These are phyloP conservation scores for Rhadinocentrus ornatus DNA, from an alignment of 2,797 vertebrate genomes.

Conservation along the genomic window DNA sequence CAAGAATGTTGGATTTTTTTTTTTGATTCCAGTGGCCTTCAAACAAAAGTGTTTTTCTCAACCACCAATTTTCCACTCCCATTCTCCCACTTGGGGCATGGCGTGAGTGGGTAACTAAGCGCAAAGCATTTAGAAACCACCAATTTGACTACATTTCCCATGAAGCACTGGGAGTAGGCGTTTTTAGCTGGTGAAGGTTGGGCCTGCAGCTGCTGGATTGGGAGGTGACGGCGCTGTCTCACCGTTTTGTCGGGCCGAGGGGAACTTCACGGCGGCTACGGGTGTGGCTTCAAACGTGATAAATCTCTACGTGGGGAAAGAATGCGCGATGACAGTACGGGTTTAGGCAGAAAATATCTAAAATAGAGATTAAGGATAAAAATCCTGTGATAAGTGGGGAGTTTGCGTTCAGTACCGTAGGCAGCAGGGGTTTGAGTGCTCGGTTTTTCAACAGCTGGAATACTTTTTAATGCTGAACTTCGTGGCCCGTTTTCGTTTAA, in stretches of 20 bases:
- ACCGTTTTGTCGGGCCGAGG: slow-evolving; percentile 58
- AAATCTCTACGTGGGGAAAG: slow-evolving; percentile 74
- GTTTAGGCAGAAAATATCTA: slow-evolving; percentile 21
- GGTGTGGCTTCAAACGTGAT: slow-evolving; percentile 83
- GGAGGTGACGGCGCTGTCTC: slow-evolving; percentile 66
- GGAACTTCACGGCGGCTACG: slow-evolving; percentile 76
- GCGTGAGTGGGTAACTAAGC: neutral
- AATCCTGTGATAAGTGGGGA: neutral
- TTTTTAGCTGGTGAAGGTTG: slow-evolving; percentile 4
- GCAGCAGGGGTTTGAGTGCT: slow-evolving; percentile 36
- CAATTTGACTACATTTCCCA: slow-evolving; percentile 74
- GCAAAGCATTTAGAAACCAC: neutral
- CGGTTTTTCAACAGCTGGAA: slow-evolving; percentile 67
- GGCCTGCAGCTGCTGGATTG: slow-evolving; percentile 39
- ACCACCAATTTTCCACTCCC: no score
- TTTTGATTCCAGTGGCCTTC: no score
- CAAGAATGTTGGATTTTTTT: no score
- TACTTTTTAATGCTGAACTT: slow-evolving; percentile 71
- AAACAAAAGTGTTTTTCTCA: no score
- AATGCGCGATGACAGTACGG: slow-evolving; percentile 46
- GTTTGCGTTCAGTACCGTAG: slow-evolving; percentile 24
- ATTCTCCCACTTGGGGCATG: neutral
- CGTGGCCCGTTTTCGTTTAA: slow-evolving; percentile 51
- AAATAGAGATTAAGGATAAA: neutral
- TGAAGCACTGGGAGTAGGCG: slow-evolving; percentile 56